Percentiles rank a stretch among this genome's conserved stretches.
Evolutionary conservation across 2,888 invertebrate genomes (phyloP).

Genomic region (Crepidodera aurea): DNA sequence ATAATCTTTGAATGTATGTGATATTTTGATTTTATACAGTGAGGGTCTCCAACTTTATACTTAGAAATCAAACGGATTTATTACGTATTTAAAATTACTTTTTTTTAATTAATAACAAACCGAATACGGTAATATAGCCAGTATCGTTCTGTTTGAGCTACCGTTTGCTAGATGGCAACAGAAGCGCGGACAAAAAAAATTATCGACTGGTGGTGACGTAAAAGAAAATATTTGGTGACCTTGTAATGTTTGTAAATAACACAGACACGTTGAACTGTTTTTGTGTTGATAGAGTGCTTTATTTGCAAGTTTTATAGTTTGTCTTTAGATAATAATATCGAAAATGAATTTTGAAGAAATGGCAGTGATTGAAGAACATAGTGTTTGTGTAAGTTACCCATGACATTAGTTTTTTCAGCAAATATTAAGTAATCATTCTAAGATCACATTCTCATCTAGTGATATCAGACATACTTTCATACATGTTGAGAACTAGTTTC

Average conservation of each 20-base stretch:
- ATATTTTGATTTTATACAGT: too few species aligned
- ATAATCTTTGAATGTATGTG: too few species aligned
- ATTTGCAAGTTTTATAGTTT: slow-evolving; percentile 39
- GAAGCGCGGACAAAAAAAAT: slow-evolving; percentile 1
- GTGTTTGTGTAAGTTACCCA: slow-evolving; percentile 65
- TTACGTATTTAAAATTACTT: too few species aligned
- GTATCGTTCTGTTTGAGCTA: background rate
- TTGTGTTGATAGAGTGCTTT: slow-evolving; percentile 43
- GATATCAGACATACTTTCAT: slow-evolving; percentile 21
- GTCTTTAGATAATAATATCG: slow-evolving; percentile 50
- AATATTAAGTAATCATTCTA: slow-evolving; percentile 24
- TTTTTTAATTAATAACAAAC: too few species aligned
- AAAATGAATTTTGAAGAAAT: slow-evolving; percentile 71
- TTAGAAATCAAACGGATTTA: too few species aligned
- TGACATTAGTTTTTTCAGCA: slow-evolving; percentile 42
- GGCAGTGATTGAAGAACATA: slow-evolving; percentile 71
- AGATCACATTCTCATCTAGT: slow-evolving; percentile 19
- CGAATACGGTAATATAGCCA: background rate
- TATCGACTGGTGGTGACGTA: slow-evolving; percentile 54
- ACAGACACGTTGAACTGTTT: slow-evolving; percentile 67
- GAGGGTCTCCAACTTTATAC: too few species aligned
- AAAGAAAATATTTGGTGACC: slow-evolving; percentile 66
- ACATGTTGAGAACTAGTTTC: background rate
- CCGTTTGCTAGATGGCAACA: slow-evolving; percentile 3
- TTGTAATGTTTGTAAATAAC: slow-evolving; percentile 81